A percentile compares a stretch with the other conserved stretches of the same genome.
Conservation (phyloP, 2,888 invertebrate genomes). For the Caenorhabditis sp. region DNA sequence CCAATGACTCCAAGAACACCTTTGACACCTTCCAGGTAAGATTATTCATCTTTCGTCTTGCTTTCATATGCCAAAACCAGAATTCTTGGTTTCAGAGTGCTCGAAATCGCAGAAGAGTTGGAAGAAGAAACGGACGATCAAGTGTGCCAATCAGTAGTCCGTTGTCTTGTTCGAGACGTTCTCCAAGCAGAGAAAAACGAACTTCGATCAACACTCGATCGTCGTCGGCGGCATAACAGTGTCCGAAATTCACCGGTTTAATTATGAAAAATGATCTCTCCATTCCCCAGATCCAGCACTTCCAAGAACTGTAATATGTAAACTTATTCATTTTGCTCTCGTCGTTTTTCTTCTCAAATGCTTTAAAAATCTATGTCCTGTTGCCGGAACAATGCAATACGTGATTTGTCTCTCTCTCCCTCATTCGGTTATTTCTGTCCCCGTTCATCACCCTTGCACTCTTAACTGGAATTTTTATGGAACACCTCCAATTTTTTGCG, state of each 20-base stretch:
- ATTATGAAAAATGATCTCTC: constrained; percentile 31
- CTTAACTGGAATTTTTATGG: constrained; percentile 17
- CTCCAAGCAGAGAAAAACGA: constrained; percentile 69
- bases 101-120: constrained; percentile 69
- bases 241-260: constrained; percentile 62
- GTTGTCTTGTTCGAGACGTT: constrained; percentile 73
- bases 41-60: neutral
- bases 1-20: constrained; percentile 59
- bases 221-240: constrained; percentile 54
- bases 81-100: constrained; percentile 63
- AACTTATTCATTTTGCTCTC: constrained; percentile 16
- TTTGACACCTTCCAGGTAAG: constrained; percentile 69
- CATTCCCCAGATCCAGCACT: constrained; percentile 2
- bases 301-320: constrained; percentile 37
- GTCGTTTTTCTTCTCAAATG: constrained; percentile 1
- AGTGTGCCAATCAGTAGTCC: constrained; percentile 68
- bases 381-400: constrained; percentile 53
- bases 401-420: constrained; percentile 37
- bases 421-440: constrained; percentile 30
- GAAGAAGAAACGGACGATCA: constrained; percentile 64
- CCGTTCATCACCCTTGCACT: neutral
- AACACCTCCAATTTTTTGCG: constrained; percentile 18
- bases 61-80: neutral
- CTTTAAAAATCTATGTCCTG: constrained; percentile 42
- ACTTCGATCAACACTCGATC: constrained; percentile 65